These are phyloP conservation scores for Caenorhabditis angaria DNA, from an alignment of 2,888 invertebrate species.

Conservation along the genomic window DNA sequence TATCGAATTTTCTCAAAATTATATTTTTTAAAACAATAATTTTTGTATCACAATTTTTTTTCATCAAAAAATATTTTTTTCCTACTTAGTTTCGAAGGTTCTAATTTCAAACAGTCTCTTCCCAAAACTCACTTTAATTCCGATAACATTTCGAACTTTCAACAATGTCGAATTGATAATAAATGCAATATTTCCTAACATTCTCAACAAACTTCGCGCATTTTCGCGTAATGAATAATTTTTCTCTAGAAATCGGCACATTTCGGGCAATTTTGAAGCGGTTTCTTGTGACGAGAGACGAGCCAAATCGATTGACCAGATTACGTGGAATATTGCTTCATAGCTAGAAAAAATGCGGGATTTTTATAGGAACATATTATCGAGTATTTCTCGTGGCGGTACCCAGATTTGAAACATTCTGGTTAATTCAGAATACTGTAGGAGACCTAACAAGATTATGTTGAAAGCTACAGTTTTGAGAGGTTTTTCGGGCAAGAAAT, in stretches of 20 bases:
- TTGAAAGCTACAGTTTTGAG: no score
- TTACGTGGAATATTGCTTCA: conserved; percentile 49
- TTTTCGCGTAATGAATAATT: conserved; percentile 29
- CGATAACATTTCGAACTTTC: conserved; percentile 16
- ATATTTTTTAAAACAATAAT: no score
- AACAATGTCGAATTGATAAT: conserved; percentile 20
- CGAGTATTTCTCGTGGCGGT: no score
- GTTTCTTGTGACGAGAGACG: conserved; percentile 20
- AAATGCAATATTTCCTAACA: conserved; percentile 22
- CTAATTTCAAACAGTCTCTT: no score
- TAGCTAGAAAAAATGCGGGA: conserved; percentile 24
- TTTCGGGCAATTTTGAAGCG: conserved; percentile 9
- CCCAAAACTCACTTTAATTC: conserved; percentile 5
- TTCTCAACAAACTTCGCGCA: conserved; percentile 23
- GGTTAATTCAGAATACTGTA: no score
- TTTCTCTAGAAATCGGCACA: conserved; percentile 19
- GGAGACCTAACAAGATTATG: no score
- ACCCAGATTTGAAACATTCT: no score
- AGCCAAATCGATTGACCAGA: conserved; percentile 49
- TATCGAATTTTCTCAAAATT: no score
- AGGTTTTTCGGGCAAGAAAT: no score
- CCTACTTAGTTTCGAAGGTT: no score
- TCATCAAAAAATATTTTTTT: no score
- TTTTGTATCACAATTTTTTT: not conserved
- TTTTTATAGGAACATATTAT: no score